phyloP scores from a whole-genome alignment of 1,140 invertebrate species.

The Oreohelix idahoensis region DNA sequence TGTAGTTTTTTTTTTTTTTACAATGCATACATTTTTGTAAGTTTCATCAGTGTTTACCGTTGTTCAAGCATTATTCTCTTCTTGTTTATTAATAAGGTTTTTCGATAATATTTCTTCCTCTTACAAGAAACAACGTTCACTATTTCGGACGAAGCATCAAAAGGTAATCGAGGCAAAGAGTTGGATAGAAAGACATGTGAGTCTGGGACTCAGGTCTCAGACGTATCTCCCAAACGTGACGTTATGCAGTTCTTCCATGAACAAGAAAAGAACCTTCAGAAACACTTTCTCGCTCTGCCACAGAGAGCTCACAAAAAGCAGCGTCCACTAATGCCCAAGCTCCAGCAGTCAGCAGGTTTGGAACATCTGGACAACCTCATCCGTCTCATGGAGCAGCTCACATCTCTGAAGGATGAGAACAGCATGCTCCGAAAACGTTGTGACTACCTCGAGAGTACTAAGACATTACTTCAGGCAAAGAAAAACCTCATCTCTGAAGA shows the following conservation, averaged over 20 bases:
- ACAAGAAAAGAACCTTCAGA: conserved; percentile 58
- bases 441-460: conserved; percentile 82
- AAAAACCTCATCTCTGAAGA: conserved; percentile 54
- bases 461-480: conserved; percentile 76
- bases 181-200: conserved; percentile 43
- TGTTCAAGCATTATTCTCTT: no score
- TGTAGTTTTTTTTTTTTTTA: no score
- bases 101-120: no score
- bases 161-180: conserved; percentile 26
- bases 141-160: conserved; percentile 32
- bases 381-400: conserved; percentile 82
- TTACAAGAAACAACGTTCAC: conserved; percentile 1
- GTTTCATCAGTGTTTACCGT: no score
- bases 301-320: conserved; percentile 44
- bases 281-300: conserved; percentile 38
- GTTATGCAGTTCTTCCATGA: conserved; percentile 67
- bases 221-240: conserved; percentile 44
- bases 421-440: conserved; percentile 79
- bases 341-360: conserved; percentile 73
- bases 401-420: conserved; percentile 82
- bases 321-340: conserved; percentile 60
- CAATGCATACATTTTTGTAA: no score
- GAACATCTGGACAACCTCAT: conserved; percentile 85
- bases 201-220: conserved; percentile 40
- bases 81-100: no score